Base-by-base conservation (phyloP, 2,113 vertebrate genomes). In the Takifugu flavidus region DNA sequence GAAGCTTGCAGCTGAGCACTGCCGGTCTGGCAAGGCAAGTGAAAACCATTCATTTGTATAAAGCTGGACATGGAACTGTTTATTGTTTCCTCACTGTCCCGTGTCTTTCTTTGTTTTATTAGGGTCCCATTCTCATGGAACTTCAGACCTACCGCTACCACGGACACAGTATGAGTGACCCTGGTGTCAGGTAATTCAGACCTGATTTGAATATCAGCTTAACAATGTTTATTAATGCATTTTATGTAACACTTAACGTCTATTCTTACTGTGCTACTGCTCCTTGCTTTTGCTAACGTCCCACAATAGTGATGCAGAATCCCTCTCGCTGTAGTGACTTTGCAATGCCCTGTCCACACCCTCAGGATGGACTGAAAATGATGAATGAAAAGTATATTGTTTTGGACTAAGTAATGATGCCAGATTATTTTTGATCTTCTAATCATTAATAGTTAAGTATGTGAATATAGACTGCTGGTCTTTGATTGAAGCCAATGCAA, bases 111-210 rank as follows among this genome's bases (percentile, higher is more conserved):
- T 11, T 6, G 4, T 58, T 49, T 62, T 13, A 26, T 34, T 61
- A 98, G 97, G 97, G 97, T 25, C 96, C 97, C 51, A 92, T 98
- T 63, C 67, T 98, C 70, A 98, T 98, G 94, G 96, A 99, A 70
- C 90, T 99, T 13, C 94, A 98, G 90, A 99, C 97, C 0, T 99
- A 99, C 57, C 95, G 95, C 64, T 99, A 99, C 52, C 97, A 99
- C 28, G 96, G 97, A 77, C 97, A 99, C 86, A 98, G 96, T 68
- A 99, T 99, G 97, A 99, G 97, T 49, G 97, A 99, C 65, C 97
- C 97, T 74, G 96, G 97, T 31, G 62, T 99, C 88, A 99, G 97
- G 97, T 97, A 84, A 89, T 3, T 53, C 45, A 47, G n/a, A 47
- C 45, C 11, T 39, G 7, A 39, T 39, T 39, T 39, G 34, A 31